These are phyloP conservation scores for Polymixis lichenea DNA, from an alignment of 2,888 invertebrate species.

Conservation along the genomic window DNA sequence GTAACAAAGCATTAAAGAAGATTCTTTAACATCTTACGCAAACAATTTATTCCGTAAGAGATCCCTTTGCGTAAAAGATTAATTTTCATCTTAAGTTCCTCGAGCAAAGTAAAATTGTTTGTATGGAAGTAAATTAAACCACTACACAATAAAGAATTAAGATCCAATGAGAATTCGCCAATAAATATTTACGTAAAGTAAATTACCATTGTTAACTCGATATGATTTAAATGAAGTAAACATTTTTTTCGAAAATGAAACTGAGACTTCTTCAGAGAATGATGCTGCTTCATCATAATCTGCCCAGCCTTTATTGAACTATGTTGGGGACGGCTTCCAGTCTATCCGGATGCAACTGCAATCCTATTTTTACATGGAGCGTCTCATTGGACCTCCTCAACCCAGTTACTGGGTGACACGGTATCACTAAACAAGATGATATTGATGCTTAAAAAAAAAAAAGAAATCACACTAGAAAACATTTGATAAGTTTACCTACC, in stretches of 20 bases:
- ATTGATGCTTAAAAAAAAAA: not conserved
- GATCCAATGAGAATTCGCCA: constrained; percentile 52
- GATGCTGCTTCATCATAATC: not conserved
- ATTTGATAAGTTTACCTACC: not conserved
- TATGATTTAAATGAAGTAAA: not conserved
- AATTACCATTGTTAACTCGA: constrained; percentile 52
- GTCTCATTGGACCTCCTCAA: not conserved
- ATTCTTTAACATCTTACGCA: constrained; percentile 39
- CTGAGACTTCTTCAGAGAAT: not conserved
- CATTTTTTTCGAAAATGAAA: not conserved
- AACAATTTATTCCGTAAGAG: constrained; percentile 47
- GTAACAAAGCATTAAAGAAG: constrained; percentile 35
- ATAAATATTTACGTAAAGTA: constrained; percentile 52
- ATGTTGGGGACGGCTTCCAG: not conserved
- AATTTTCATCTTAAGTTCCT: constrained; percentile 50
- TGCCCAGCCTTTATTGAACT: too few relatives aligned
- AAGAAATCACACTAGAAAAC: not conserved
- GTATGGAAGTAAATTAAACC: constrained; percentile 58
- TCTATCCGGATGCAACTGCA: not conserved
- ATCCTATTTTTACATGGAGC: not conserved
- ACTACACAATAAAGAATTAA: constrained; percentile 53
- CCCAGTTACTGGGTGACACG: not conserved
- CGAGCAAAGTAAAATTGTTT: constrained; percentile 50
- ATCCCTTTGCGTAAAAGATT: constrained; percentile 43
- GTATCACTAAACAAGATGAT: not conserved